Base-by-base conservation (phyloP, 2,888 invertebrate genomes). In the Cantharis rufa region DNA sequence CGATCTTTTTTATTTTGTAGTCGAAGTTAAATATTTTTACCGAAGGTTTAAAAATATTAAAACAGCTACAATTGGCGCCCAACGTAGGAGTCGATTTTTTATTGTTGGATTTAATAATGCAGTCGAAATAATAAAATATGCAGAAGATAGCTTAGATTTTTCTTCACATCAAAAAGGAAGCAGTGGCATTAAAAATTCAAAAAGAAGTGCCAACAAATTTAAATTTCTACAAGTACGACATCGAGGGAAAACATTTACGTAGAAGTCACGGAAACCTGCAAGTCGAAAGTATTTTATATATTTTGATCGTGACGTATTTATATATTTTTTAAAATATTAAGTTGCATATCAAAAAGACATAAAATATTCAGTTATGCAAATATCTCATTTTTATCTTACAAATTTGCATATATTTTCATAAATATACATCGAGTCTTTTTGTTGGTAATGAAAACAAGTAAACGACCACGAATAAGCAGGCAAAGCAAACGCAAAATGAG, bases 331-430 rank as follows among this genome's bases (percentile, higher is more conserved):
- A 76, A 76, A 72, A 76, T 76, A 76, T 76, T 62, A 64, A 48
- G 62, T 71, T 75, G 70, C 72, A 70, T 74, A 72, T 78, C 69
- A 70, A 71, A 78, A 75, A 61, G 76, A 73, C 71, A 64, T 77
- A 77, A 80, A 80, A 78, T 80, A 80, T 80, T 80, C 80, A 78
- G 73, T 78, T 78, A 78, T 78, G 80, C 72, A 80, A 78, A 80
- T 80, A 76, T 69, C 62, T 70, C 78, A 77, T 76, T 75, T 80
- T 80, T 77, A 71, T 70, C 71, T 68, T 16, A 64, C 62, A 70
- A 74, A 78, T 80, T 80, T 80, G 72, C 80, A 80, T 78, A 69
- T 69, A 80, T 80, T 80, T 80, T 80, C 80, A 80, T 80, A 78
- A 80, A 77, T 77, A 72, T 76, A 70, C 70, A 76, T 76, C 61